These are phyloP conservation scores for Campoplex capitator DNA, from an alignment of 2,888 invertebrate species.

Conservation along the genomic window DNA sequence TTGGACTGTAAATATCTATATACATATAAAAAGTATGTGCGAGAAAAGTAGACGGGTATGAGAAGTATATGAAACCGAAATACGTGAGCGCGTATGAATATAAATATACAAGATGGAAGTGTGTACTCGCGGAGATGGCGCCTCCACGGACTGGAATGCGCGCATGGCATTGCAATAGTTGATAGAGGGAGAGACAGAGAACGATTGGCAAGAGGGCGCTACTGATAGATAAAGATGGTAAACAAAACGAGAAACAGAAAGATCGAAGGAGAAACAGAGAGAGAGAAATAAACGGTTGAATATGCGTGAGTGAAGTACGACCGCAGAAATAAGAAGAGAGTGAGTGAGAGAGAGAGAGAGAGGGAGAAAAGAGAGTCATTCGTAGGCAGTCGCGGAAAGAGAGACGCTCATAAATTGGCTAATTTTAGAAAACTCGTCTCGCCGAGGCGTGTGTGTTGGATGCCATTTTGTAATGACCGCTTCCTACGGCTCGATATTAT, in stretches of 20 bases:
- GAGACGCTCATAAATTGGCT: slow-evolving; percentile 76
- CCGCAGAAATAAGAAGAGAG: slow-evolving; percentile 12
- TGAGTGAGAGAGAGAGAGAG: slow-evolving; percentile 21
- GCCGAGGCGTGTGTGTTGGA: slow-evolving; percentile 64
- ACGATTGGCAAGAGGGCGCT: slow-evolving; percentile 49
- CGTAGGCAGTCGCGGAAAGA: slow-evolving; percentile 72
- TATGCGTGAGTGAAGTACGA: slow-evolving; percentile 41
- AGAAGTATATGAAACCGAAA: slow-evolving; percentile 9
- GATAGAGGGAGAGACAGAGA: slow-evolving; percentile 55
- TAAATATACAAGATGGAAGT: slow-evolving; percentile 19
- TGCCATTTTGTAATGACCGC: slow-evolving; percentile 74
- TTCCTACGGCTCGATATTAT: slow-evolving; percentile 67
- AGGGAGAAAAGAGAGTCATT: slow-evolving; percentile 70
- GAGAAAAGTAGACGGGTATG: not conserved
- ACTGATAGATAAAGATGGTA: slow-evolving; percentile 43
- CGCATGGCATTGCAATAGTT: slow-evolving; percentile 66
- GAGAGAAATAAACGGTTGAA: slow-evolving; percentile 44
- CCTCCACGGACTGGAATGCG: slow-evolving; percentile 67
- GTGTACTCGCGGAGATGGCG: slow-evolving; percentile 59
- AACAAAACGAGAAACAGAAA: slow-evolving; percentile 8
- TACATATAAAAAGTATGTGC: not conserved
- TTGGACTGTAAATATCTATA: slow-evolving; percentile 35
- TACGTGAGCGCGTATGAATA: slow-evolving; percentile 19
- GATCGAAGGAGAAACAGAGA: not conserved
- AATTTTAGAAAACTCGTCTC: slow-evolving; percentile 77